Base-by-base conservation (phyloP, 2,888 invertebrate genomes). In the Liposcelis brunnea region DNA sequence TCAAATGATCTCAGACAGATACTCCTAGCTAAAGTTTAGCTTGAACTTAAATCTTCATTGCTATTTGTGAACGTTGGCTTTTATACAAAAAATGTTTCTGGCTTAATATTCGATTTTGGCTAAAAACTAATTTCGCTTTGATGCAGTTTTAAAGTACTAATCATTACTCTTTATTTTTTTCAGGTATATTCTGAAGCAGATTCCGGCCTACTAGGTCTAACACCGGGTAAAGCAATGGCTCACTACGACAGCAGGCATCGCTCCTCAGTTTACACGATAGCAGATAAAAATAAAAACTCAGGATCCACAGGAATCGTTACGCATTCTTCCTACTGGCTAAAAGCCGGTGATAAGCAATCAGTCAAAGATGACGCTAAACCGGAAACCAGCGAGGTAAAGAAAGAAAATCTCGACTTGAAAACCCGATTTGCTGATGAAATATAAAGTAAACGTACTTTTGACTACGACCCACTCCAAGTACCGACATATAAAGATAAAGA, bases 241-340 rank as follows among this genome's bases (percentile, higher is more conserved):
- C 58, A 62, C 43, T 87, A 87, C 61, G 84, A 86, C 64, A 85
- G 85, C 48, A 71, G 85, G 51, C 83, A 86, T 59, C 71, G 77
- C 55, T 72, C 74, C 47, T 65, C 69, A 50, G 68, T 62, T 55
- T 72, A 72, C 51, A 69, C 73, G 16, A 67, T 72, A 33, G 74
- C 81, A 45, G 65, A 66, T 53, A 71, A 72, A 49, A 74, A 72
- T 57, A 70, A 70, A 58, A 26, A 8, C 26, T 16, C 55, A 11
- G 52, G 40, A 43, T 31, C 45, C 44, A 70, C 72, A 56, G 72
- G 72, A 53, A 68, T 73, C 55, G 59, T 77, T 58, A 77, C 75
- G 52, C 77, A 77, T 61, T 77, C 77, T 48, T 73, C 75, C 43
- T 72, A 74, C 52, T 70, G 74, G 66, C 70, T 70, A 50, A 66